phyloP scores from a whole-genome alignment of 2,797 vertebrate species.

The Cirrhinus mrigala region DNA sequence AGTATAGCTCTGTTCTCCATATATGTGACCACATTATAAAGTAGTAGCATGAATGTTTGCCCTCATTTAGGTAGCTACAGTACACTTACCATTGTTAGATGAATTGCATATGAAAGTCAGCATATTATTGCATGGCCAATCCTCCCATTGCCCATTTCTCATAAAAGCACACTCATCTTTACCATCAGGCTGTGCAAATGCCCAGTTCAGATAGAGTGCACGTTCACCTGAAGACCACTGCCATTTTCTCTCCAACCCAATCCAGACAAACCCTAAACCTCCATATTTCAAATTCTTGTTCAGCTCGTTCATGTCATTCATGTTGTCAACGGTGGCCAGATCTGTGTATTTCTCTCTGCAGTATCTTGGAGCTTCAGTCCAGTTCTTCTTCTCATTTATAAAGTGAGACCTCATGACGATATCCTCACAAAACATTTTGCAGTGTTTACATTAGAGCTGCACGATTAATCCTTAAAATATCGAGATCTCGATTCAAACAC shows the following conservation, averaged over 20 bases:
- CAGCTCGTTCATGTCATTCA: background rate
- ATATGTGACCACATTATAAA: too few species aligned
- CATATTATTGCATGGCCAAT: rapidly evolving
- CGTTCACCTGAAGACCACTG: background rate
- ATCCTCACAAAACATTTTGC: too few species aligned
- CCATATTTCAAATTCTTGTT: background rate
- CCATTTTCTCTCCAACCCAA: background rate
- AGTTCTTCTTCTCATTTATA: rapidly evolving
- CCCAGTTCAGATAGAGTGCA: background rate
- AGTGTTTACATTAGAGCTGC: too few species aligned
- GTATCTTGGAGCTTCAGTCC: background rate
- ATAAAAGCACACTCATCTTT: background rate
- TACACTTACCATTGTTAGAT: background rate
- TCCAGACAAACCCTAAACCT: background rate
- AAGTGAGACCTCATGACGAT: too few species aligned
- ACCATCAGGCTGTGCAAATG: rapidly evolving
- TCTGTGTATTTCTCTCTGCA: background rate
- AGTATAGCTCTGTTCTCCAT: too few species aligned
- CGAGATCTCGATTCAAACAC: too few species aligned
- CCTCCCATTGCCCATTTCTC: rapidly evolving
- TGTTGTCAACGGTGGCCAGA: background rate
- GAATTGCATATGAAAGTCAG: background rate
- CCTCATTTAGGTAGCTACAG: too few species aligned
- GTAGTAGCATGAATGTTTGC: too few species aligned
- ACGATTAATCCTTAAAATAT: too few species aligned